phyloP scores from a whole-genome alignment of 2,113 vertebrate species.

The Rhegmatorhina hoffmannsi region DNA sequence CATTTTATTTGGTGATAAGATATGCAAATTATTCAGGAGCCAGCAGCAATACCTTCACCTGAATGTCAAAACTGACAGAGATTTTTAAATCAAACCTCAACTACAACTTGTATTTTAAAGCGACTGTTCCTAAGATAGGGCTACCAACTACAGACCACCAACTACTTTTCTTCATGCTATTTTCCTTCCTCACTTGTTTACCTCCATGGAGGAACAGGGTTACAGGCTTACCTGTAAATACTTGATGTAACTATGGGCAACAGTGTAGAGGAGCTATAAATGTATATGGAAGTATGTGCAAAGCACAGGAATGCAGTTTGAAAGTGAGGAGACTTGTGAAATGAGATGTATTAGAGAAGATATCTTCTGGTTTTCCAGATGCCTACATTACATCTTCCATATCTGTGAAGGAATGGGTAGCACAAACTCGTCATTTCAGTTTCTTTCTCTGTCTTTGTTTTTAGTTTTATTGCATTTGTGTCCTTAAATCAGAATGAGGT shows the following conservation, averaged over 20 bases:
- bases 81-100: constrained; percentile 70
- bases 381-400: neutral
- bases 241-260: neutral
- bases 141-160: constrained; percentile 9
- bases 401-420: constrained; percentile 22
- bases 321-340: neutral
- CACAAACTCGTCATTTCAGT: constrained; percentile 49
- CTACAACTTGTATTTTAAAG: constrained; percentile 43
- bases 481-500: constrained; percentile 59
- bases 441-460: constrained; percentile 50
- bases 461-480: constrained; percentile 55
- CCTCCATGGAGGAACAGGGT: neutral
- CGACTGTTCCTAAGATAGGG: neutral
- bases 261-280: neutral
- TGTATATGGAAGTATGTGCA: neutral
- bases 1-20: constrained; percentile 70
- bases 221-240: constrained; percentile 1
- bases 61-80: constrained; percentile 71
- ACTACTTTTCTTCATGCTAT: neutral
- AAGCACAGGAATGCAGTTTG: neutral
- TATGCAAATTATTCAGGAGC: constrained; percentile 74
- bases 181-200: neutral
- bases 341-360: neutral
- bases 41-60: constrained; percentile 70
- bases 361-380: neutral